Base-by-base conservation (phyloP, 2,113 vertebrate genomes). In the Hydropotes inermis region DNA sequence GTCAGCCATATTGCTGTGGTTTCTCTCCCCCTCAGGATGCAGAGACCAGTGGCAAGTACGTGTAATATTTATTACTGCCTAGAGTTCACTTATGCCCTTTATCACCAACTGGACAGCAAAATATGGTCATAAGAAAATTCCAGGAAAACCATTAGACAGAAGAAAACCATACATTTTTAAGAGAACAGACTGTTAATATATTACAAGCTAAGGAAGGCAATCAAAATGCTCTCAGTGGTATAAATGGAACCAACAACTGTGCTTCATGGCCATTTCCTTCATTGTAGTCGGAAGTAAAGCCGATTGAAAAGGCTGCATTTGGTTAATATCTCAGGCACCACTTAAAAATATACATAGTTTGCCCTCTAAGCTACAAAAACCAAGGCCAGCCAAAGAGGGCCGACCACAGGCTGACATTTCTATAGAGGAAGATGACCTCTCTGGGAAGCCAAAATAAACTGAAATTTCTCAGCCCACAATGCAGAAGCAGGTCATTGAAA, bases 391-490 rank as follows among this genome's bases (percentile, higher is more conserved):
- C 94, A 91, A 78, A 94, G 16, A 95, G 25, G 94, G 47, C 92
- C 95, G 76, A 94, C 84, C 96, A 94, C 96, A 97, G 28, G 58
- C 87, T 95, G 89, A 92, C 50, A n/a, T 61, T 83, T 89, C 92
- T 89, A 10, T 78, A 93, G 50, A 97, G 52, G 50, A 83, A 88
- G 16, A 52, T 98, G 67, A 96, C 88, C 90, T 97, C 84, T 54
- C 60, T 58, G 11, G 70, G 87, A 94, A 94, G 83, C 85, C 92
- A 98, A 97, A 98, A 89, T 88, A 96, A 92, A 97, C 88, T 11
- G 33, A 87, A 93, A 96, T 97, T 90, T 97, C 79, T 98, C 95
- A 86, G 58, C 83, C 87, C 85, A 81, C 25, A 27, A 55, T 84
- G 8, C 47, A 96, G 64, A 87, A 96, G 58, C 54, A 92, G 84